A percentile compares a stretch with the other conserved stretches of the same genome.
Evolutionary conservation across 2,113 vertebrate genomes (phyloP).

Genomic region (Rynchops niger): DNA sequence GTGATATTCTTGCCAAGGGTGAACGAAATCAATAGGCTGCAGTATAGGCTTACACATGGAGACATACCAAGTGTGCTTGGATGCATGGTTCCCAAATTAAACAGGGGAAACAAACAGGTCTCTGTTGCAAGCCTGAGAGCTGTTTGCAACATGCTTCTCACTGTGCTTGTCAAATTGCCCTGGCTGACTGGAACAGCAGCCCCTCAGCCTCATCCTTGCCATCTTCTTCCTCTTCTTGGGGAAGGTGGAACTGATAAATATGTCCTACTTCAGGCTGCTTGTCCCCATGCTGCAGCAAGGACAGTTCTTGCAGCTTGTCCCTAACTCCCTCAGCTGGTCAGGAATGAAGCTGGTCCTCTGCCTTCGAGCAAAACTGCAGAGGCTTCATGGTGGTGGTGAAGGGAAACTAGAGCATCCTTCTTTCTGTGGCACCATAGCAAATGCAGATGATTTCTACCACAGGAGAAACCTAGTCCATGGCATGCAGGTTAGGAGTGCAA

Average conservation of each 20-base stretch:
- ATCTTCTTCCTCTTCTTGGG: not conserved
- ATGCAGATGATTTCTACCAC: not conserved
- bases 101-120: slow-evolving; percentile 53
- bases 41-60: slow-evolving; percentile 23
- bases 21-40: slow-evolving; percentile 48
- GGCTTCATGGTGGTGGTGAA: not conserved
- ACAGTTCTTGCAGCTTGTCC: not conserved
- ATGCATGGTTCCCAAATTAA: slow-evolving; percentile 58
- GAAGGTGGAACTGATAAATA: not conserved
- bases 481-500: not conserved
- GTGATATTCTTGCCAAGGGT: slow-evolving; percentile 39
- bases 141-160: not conserved
- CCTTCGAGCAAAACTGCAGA: not conserved
- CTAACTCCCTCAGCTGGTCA: not conserved
- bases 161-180: slow-evolving; percentile 14
- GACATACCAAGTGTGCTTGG: slow-evolving; percentile 36
- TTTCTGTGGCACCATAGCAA: not conserved
- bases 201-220: not conserved
- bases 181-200: not conserved
- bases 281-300: not conserved
- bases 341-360: not conserved
- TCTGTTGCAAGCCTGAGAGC: slow-evolving; percentile 47
- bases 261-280: not conserved
- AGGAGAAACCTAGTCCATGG: not conserved
- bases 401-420: not conserved